Percentiles rank a stretch among this genome's conserved stretches.
Evolutionary conservation across 2,888 invertebrate genomes (phyloP).

Genomic region (Autographa gamma): DNA sequence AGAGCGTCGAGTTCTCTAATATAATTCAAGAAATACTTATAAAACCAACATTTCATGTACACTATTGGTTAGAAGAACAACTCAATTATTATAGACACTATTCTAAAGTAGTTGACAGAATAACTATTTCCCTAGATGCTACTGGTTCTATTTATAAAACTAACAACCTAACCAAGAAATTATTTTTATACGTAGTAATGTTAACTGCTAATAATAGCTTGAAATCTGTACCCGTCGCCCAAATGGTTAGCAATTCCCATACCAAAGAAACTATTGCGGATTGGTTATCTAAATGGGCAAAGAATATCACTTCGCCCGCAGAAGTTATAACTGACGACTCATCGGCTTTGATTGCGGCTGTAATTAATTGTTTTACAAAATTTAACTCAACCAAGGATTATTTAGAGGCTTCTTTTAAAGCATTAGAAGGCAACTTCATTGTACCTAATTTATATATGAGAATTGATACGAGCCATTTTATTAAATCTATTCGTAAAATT

Average conservation of each 20-base stretch:
- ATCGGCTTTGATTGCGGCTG: conserved; percentile 38
- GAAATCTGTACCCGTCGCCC: conserved; percentile 35
- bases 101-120: conserved; percentile 39
- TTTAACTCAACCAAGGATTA: conserved; percentile 36
- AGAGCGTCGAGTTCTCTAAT: conserved; percentile 33
- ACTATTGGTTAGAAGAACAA: conserved; percentile 40
- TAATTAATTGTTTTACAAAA: conserved; percentile 36
- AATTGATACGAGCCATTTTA: conserved; percentile 34
- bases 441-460: conserved; percentile 38
- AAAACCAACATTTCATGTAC: conserved; percentile 38
- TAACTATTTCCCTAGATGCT: conserved; percentile 38
- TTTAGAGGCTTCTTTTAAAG: conserved; percentile 39
- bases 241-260: conserved; percentile 38
- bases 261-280: conserved; percentile 36
- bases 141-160: conserved; percentile 38
- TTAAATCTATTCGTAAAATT: conserved; percentile 35
- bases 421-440: conserved; percentile 37
- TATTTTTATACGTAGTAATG: conserved; percentile 38
- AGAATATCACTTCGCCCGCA: conserved; percentile 36
- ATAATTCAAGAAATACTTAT: conserved; percentile 34
- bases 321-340: conserved; percentile 39
- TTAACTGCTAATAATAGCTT: conserved; percentile 35
- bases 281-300: conserved; percentile 40
- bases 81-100: conserved; percentile 36
- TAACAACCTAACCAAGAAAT: conserved; percentile 35